These are phyloP conservation scores for Diadromus collaris DNA, from an alignment of 2,888 invertebrate species.

Conservation along the genomic window DNA sequence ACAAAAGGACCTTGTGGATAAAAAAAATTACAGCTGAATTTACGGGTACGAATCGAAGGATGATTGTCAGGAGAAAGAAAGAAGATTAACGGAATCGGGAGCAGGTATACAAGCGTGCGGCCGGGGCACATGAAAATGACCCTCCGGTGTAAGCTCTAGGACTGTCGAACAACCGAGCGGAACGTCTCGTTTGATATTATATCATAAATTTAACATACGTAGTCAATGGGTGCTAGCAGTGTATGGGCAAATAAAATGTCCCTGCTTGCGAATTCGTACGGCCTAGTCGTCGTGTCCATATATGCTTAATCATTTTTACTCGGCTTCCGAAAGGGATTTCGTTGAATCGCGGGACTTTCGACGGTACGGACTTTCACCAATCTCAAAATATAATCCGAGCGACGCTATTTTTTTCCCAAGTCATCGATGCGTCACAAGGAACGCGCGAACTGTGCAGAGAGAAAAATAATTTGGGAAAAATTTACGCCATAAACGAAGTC, in stretches of 20 bases:
- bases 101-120: too few relatives aligned
- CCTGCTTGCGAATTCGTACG: neutral
- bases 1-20: neutral
- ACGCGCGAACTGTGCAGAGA: neutral
- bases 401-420: too few relatives aligned
- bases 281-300: neutral
- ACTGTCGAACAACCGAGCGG: too few relatives aligned
- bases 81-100: too few relatives aligned
- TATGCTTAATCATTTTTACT: neutral
- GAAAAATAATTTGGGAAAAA: neutral
- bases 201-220: neutral
- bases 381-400: too few relatives aligned
- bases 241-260: neutral
- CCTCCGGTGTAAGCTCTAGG: too few relatives aligned
- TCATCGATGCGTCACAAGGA: neutral
- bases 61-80: too few relatives aligned
- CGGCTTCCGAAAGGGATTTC: neutral
- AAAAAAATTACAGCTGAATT: neutral
- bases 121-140: too few relatives aligned
- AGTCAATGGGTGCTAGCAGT: neutral
- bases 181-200: too few relatives aligned
- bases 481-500: constrained; percentile 18
- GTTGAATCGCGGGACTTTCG: neutral
- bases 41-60: too few relatives aligned
- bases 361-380: neutral